Evolutionary conservation across 2,797 vertebrate genomes (phyloP).

Genomic region (Crenuchus spilurus): DNA sequence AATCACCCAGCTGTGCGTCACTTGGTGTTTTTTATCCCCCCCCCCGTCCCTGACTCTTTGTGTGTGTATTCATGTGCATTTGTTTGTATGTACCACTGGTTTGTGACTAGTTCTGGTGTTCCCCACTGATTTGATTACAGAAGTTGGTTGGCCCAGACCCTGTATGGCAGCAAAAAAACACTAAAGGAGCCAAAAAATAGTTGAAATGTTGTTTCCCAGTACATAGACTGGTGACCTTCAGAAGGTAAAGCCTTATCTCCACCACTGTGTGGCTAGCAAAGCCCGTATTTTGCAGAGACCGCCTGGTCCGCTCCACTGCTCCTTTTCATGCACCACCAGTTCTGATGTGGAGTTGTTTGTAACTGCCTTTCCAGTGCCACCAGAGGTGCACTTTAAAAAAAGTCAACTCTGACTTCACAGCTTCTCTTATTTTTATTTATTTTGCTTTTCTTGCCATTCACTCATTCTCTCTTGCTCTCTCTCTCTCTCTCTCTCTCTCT

Average conservation of each 20-base stretch:
- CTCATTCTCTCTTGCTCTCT: conserved; percentile 31
- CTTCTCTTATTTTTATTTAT: conserved; percentile 14
- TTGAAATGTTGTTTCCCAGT: conserved; percentile 32
- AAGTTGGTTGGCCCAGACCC: conserved; percentile 40
- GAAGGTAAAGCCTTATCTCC: conserved; percentile 61
- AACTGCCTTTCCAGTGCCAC: conserved; percentile 51
- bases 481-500: conserved; percentile 18
- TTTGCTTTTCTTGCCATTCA: conserved; percentile 13
- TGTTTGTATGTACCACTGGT: neutral
- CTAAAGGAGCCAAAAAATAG: conserved; percentile 19
- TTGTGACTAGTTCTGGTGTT: conserved; percentile 47
- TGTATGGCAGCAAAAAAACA: neutral
- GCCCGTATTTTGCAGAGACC: conserved; percentile 59
- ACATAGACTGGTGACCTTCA: conserved; percentile 61
- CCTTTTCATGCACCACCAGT: conserved; percentile 64
- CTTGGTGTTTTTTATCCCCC: neutral
- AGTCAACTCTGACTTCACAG: conserved; percentile 34
- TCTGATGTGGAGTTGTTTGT: conserved; percentile 64
- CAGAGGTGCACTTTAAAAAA: conserved; percentile 36
- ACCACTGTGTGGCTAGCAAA: conserved; percentile 53
- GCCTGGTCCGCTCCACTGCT: conserved; percentile 62
- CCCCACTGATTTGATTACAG: conserved; percentile 56
- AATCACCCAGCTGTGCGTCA: conserved; percentile 27
- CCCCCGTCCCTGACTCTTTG: neutral
- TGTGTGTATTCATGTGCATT: conserved; percentile 2